A percentile compares a stretch with the other conserved stretches of the same genome.
Conservation (phyloP, 2,797 vertebrate genomes). For the Halcyon smyrnensis region DNA sequence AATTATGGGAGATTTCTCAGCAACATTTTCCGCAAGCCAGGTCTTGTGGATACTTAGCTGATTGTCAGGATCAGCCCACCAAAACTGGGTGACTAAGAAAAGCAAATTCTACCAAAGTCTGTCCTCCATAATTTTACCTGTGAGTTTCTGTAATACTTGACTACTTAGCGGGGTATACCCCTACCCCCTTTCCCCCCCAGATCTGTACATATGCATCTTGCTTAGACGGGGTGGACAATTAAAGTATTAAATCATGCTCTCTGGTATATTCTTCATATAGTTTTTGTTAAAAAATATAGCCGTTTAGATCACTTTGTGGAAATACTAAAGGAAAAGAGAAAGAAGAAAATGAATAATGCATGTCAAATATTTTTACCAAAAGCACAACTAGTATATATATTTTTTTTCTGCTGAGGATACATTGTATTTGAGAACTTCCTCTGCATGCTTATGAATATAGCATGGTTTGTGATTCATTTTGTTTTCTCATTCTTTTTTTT, state of each 20-base stretch:
- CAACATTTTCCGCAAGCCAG: not conserved
- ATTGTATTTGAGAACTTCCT: not conserved
- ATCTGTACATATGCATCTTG: not conserved
- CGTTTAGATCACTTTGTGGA: not conserved
- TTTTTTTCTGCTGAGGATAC: not conserved
- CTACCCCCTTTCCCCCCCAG: not conserved
- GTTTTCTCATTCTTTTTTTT: not conserved
- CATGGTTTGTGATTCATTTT: not conserved
- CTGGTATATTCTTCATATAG: too few relatives aligned
- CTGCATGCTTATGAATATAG: not conserved
- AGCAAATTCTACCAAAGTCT: not conserved
- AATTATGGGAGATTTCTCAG: not conserved
- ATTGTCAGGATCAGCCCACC: not conserved
- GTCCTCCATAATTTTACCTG: not conserved
- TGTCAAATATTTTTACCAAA: not conserved
- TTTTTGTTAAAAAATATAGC: not conserved
- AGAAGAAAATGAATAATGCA: not conserved
- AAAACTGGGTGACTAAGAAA: not conserved
- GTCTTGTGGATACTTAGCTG: not conserved
- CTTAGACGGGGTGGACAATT: not conserved
- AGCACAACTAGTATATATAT: fast-evolving
- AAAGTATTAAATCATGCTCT: not conserved
- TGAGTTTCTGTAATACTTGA: not conserved
- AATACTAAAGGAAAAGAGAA: not conserved
- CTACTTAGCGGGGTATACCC: not conserved